phyloP scores from a whole-genome alignment of 2,888 invertebrate genomes.

The Celastrina argiolus region DNA sequence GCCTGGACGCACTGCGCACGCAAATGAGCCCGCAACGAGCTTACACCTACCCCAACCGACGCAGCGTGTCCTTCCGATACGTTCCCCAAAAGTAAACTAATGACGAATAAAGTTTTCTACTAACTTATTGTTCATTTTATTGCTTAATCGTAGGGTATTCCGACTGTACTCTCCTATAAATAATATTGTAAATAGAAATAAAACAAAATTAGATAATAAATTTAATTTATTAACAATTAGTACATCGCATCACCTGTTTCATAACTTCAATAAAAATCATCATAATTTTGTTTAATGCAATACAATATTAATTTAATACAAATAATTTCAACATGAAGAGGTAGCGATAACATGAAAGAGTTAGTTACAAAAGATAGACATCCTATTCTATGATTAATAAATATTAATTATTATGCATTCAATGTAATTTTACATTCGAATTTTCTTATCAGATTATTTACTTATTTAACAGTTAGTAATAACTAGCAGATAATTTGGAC shows the following conservation, averaged over 20 bases:
- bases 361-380: constrained; percentile 63
- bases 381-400: constrained; percentile 23
- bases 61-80: constrained; percentile 50
- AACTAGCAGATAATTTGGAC: not conserved
- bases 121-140: too few species aligned
- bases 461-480: not conserved
- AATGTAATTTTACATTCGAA: constrained; percentile 17
- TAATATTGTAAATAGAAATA: not conserved
- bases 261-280: not conserved
- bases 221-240: constrained; percentile 77
- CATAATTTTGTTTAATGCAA: not conserved
- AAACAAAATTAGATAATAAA: constrained; percentile 52
- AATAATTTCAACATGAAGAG: constrained; percentile 36
- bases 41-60: constrained; percentile 48
- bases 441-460: not conserved
- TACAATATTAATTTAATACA: constrained; percentile 32
- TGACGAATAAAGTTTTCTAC: not conserved
- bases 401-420: constrained; percentile 27
- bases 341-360: constrained; percentile 61
- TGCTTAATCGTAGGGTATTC: too few species aligned
- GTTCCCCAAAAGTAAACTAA: constrained; percentile 37
- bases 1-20: constrained; percentile 58
- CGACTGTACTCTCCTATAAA: too few species aligned
- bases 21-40: constrained; percentile 40
- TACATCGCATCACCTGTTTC: constrained; percentile 36